These are phyloP conservation scores for Dendrocincla fuliginosa DNA, from an alignment of 2,797 vertebrate species.

Conservation along the genomic window DNA sequence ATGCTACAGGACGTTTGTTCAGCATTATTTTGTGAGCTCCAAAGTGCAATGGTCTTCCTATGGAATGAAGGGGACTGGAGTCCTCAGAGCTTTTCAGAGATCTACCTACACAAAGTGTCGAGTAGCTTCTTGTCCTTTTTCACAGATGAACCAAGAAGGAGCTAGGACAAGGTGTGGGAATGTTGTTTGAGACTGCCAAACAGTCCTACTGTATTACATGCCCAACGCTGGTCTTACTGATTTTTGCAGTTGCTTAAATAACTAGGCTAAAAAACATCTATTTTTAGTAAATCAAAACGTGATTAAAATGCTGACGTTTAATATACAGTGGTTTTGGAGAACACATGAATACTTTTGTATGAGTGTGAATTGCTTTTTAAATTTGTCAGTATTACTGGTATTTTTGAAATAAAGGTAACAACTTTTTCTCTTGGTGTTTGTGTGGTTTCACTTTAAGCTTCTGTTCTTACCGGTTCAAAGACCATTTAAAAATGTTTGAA, in stretches of 20 bases:
- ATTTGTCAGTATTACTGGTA: constrained; percentile 82
- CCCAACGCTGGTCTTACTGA: constrained; percentile 55
- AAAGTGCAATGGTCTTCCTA: constrained; percentile 79
- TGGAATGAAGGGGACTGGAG: constrained; percentile 66
- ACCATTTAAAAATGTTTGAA: neutral
- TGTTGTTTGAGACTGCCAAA: constrained; percentile 49
- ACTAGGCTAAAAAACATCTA: constrained; percentile 75
- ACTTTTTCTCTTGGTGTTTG: constrained; percentile 58
- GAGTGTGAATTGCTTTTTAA: constrained; percentile 77
- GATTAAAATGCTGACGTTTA: constrained; percentile 72
- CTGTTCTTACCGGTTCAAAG: neutral
- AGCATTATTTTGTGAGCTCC: constrained; percentile 49
- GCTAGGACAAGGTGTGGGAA: constrained; percentile 29
- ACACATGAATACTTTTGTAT: constrained; percentile 78
- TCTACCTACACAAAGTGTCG: constrained; percentile 29
- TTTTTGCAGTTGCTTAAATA: constrained; percentile 73
- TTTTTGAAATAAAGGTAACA: constrained; percentile 83
- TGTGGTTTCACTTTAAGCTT: neutral
- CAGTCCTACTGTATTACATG: constrained; percentile 33
- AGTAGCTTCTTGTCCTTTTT: constrained; percentile 53
- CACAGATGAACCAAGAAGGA: constrained; percentile 18
- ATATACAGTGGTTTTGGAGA: constrained; percentile 72
- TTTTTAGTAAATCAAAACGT: constrained; percentile 70
- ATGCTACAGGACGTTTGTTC: constrained; percentile 56
- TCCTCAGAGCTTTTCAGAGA: constrained; percentile 57